Percentiles rank a stretch among this genome's conserved stretches.
Conservation (phyloP, 2,113 vertebrate genomes). For the Peromyscus leucopus region DNA sequence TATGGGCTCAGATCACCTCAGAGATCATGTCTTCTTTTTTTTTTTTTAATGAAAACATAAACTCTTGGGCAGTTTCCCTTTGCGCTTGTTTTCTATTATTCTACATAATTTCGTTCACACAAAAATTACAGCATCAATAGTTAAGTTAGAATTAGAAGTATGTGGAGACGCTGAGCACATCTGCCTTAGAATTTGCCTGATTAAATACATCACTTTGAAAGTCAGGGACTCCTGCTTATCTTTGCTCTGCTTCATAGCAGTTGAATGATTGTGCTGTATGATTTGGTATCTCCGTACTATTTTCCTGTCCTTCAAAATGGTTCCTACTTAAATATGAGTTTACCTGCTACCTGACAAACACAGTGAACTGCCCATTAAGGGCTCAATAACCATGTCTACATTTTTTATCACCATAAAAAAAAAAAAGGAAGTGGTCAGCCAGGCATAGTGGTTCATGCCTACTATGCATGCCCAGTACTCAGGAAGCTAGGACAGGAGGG, state of each 20-base stretch:
- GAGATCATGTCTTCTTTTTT: background rate
- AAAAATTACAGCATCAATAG: background rate
- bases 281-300: background rate
- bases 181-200: background rate
- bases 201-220: background rate
- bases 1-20: background rate
- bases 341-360: background rate
- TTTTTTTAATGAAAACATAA: background rate
- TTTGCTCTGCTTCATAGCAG: background rate
- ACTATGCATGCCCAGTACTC: background rate
- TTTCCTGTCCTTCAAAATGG: background rate
- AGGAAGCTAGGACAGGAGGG: too few species aligned
- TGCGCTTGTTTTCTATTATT: background rate
- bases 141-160: fast-evolving
- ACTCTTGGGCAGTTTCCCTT: background rate
- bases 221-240: background rate
- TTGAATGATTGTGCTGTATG: background rate
- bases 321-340: background rate
- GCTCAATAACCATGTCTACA: background rate
- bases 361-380: too few species aligned
- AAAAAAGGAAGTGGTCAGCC: background rate
- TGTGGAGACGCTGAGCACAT: too few species aligned
- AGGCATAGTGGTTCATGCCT: background rate
- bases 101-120: background rate
- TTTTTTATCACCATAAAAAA: background rate